These are phyloP conservation scores for Procavia capensis DNA, from an alignment of 2,113 vertebrate species.

Conservation along the genomic window DNA sequence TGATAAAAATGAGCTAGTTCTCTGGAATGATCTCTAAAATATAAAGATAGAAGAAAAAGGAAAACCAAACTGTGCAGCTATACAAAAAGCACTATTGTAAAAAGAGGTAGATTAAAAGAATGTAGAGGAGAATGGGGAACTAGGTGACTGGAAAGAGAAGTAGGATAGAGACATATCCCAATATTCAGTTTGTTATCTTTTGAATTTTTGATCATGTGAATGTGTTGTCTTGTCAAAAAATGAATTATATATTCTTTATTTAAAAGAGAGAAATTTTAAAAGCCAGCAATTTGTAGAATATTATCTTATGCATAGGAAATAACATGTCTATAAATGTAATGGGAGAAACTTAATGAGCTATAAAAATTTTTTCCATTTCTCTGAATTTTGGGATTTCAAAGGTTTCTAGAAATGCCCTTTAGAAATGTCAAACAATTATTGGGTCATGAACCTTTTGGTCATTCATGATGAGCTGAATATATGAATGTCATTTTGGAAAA, in stretches of 20 bases:
- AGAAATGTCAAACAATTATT: neutral
- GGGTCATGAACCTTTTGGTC: neutral
- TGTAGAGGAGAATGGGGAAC: neutral
- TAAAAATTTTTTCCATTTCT: neutral
- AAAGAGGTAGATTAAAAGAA: neutral
- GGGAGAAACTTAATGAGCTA: neutral
- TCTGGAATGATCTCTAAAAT: neutral
- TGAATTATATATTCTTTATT: neutral
- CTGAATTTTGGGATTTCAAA: slow-evolving; percentile 42
- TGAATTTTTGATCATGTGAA: neutral
- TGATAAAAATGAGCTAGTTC: neutral
- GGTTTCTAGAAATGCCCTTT: slow-evolving; percentile 19
- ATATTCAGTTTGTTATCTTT: neutral
- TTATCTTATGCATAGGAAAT: neutral
- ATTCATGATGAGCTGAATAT: neutral
- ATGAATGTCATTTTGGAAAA: neutral
- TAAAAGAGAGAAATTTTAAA: slow-evolving; percentile 30
- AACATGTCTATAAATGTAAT: neutral
- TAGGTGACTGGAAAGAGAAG: neutral
- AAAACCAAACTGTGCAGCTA: neutral
- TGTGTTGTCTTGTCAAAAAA: neutral
- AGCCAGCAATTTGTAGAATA: neutral
- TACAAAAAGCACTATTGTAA: neutral
- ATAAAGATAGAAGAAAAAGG: neutral
- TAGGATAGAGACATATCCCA: neutral